Conservation (phyloP, 2,113 vertebrate genomes). For the Scomber japonicus region DNA sequence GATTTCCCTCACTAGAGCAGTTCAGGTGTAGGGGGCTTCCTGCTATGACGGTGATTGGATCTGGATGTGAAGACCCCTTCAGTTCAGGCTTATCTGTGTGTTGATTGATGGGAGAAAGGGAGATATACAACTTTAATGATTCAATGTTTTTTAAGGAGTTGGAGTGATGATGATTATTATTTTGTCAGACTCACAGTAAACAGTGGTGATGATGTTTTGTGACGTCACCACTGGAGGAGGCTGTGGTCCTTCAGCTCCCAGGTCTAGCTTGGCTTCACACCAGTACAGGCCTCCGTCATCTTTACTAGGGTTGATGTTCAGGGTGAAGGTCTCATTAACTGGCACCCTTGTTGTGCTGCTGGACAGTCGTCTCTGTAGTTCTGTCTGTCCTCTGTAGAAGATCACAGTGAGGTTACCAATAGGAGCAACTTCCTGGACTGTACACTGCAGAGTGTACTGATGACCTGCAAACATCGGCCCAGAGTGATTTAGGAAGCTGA, state of each 20-base stretch:
- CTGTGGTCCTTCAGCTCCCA: slow-evolving; percentile 49
- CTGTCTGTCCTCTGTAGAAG: slow-evolving; percentile 55
- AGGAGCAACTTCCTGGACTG: slow-evolving; percentile 55
- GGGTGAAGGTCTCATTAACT: background rate
- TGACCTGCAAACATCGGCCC: background rate
- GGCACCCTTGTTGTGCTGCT: rapidly evolving
- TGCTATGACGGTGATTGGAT: no score
- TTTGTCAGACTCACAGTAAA: slow-evolving; percentile 64
- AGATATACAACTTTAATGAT: no score
- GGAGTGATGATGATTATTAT: no score
- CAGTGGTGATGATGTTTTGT: background rate
- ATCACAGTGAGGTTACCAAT: slow-evolving; percentile 14
- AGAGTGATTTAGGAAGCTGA: background rate
- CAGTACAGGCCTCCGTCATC: slow-evolving; percentile 50
- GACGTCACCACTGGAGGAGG: background rate
- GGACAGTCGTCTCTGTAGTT: rapidly evolving
- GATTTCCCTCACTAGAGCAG: no score
- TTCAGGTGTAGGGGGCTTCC: no score
- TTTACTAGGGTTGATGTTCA: background rate
- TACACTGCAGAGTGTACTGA: slow-evolving; percentile 70
- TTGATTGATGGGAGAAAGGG: no score
- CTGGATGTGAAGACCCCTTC: no score
- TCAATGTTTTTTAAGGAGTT: no score
- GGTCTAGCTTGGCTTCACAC: slow-evolving; percentile 59
- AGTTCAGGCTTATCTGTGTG: no score